Evolutionary conservation across 2,113 vertebrate species (phyloP), one percentile per base, ranked within the genome.

Genomic region (Cottus gobio): DNA sequence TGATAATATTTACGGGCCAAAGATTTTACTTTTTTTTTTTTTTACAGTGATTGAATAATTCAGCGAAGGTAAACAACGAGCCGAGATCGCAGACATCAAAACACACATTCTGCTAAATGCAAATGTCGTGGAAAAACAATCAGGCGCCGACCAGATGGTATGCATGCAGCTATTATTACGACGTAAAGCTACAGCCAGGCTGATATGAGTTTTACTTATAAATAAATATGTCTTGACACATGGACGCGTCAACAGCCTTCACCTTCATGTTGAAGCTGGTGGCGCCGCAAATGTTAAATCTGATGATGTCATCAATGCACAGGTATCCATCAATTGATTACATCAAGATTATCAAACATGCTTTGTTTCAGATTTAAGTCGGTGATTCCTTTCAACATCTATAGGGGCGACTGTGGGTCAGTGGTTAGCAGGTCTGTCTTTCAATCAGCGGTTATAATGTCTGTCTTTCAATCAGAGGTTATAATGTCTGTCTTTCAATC

Each of bases 21-120:
- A 1, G 26, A 82, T 74, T 61, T 65, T 67, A 82, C 74, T 61
- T 65, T 67, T 62, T 75, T 52, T 70, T 63, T 79, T 83, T 75
- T 56, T 54, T 70, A 57, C 22, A 62, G 46, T 50, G 65, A 31
- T 24, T 75, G 28, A 80, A 84, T 84, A 70, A 75, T 80, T 76
- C 58, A 73, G 12, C 67, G 13, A 44, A 46, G 80, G 70, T 77
- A 61, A 72, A 84, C 52, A 75, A 65, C 42, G 24, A 20, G 10
- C 39, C 28, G 68, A 56, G n/a, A 11, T 28, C 58, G 73, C 61
- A 75, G 68, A 70, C 26, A 60, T 83, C 46, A 68, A 77, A 85
- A 62, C 31, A 60, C 39, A 39, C 15, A 71, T 72, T 37, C 67
- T 31, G 46, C 54, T 46, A 66, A 80, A 80, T 72, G 56, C 72